These are phyloP conservation scores for Corythaixoides concolor DNA, from an alignment of 2,113 vertebrate genomes.

Conservation along the genomic window DNA sequence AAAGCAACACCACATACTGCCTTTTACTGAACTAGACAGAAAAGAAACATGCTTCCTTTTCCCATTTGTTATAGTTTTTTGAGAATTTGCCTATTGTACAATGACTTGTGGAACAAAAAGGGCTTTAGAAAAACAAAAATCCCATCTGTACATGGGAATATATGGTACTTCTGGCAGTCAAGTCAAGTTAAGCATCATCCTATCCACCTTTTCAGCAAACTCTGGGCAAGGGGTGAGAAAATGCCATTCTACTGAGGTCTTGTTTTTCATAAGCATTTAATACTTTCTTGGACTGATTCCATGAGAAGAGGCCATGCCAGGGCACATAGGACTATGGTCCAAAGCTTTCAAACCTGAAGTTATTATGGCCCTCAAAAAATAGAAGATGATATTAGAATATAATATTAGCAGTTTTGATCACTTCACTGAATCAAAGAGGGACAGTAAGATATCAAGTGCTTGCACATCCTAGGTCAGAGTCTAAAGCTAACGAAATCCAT, in stretches of 20 bases:
- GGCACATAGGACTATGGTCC: not conserved
- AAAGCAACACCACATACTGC: not conserved
- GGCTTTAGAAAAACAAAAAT: not conserved
- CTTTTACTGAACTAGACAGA: not conserved
- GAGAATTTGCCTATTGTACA: not conserved
- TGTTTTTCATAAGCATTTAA: not conserved
- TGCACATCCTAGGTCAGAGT: not conserved
- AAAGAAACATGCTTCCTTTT: not conserved
- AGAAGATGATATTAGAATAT: not conserved
- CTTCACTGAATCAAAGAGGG: accelerated
- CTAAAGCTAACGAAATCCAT: not conserved
- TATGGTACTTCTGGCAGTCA: not conserved
- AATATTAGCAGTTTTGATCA: not conserved
- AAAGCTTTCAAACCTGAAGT: not conserved
- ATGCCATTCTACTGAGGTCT: not conserved
- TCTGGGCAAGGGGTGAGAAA: not conserved
- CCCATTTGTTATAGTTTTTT: not conserved
- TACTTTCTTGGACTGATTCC: not conserved
- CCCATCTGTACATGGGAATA: not conserved
- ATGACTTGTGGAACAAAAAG: not conserved
- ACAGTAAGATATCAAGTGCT: not conserved
- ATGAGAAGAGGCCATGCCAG: not conserved
- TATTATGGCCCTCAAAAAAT: not conserved
- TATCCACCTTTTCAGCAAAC: not conserved
- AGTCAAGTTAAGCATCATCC: not conserved